Conservation (phyloP, 2,888 invertebrate genomes). For the Ptilodon capucinus region DNA sequence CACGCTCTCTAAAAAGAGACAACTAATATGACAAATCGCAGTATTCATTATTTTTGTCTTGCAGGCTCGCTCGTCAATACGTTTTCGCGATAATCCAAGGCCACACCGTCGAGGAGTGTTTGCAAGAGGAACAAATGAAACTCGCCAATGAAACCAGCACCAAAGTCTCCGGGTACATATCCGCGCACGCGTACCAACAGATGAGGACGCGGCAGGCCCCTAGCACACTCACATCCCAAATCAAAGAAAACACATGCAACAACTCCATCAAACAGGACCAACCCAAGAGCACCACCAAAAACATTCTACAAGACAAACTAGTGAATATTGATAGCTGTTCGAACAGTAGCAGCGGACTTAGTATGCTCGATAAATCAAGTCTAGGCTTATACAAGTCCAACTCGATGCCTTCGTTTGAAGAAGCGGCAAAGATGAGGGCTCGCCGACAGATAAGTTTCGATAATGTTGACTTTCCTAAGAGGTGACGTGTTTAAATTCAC, state of each 20-base stretch:
- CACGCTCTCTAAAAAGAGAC: too few species aligned
- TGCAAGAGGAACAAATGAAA: conserved; percentile 70
- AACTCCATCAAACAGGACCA: conserved; percentile 53
- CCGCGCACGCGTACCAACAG: conserved; percentile 68
- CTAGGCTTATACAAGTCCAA: conserved; percentile 64
- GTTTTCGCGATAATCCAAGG: conserved; percentile 85
- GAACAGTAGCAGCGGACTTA: conserved; percentile 60
- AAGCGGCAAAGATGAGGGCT: conserved; percentile 77
- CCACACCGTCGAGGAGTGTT: conserved; percentile 85
- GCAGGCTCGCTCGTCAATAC: conserved; percentile 85
- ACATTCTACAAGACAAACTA: conserved; percentile 74
- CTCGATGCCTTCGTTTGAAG: conserved; percentile 74
- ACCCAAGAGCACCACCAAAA: conserved; percentile 61
- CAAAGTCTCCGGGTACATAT: conserved; percentile 79
- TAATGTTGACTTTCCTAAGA: conserved; percentile 74
- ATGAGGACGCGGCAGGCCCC: conserved; percentile 48
- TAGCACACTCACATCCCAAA: conserved; percentile 53
- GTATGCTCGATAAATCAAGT: conserved; percentile 55
- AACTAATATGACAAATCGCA: too few species aligned
- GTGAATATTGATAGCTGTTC: conserved; percentile 72
- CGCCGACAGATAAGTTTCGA: conserved; percentile 84
- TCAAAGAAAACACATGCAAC: conserved; percentile 70
- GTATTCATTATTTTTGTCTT: conserved; percentile 23
- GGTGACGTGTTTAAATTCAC: conserved; percentile 49
- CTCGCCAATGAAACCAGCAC: conserved; percentile 53